Evolutionary conservation across 2,113 vertebrate genomes (phyloP).

Genomic region (Nesogale talazaci): DNA sequence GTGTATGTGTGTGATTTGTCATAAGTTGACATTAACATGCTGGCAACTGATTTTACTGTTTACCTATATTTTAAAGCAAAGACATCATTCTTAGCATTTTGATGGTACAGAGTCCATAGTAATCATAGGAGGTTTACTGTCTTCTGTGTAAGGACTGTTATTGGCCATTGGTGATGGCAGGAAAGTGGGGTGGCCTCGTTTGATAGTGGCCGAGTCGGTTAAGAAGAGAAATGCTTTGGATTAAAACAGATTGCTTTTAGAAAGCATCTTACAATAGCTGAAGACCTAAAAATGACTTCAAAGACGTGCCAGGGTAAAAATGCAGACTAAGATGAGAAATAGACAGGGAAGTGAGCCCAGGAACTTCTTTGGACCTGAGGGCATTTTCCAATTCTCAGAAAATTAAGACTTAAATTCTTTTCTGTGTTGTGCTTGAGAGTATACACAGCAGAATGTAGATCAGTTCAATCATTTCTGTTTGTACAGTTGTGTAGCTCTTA

Average conservation of each 20-base stretch:
- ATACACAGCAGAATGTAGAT: not conserved
- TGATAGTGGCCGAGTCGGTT: not conserved
- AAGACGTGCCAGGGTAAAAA: not conserved
- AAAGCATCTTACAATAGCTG: slow-evolving; percentile 21
- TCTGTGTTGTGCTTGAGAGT: not conserved
- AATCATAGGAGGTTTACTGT: not conserved
- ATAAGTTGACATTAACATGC: not conserved
- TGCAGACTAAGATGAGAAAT: not conserved
- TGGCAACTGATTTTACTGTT: not conserved
- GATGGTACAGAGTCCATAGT: not conserved
- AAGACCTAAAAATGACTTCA: not conserved
- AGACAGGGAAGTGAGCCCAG: not conserved
- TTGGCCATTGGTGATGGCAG: not conserved
- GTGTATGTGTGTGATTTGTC: too few relatives aligned
- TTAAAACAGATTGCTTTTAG: not conserved
- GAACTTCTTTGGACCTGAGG: not conserved
- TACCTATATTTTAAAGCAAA: not conserved
- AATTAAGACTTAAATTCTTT: not conserved
- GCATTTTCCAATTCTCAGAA: not conserved
- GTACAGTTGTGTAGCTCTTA: not conserved
- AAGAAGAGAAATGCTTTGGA: not conserved
- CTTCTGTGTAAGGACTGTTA: not conserved
- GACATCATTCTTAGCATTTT: not conserved
- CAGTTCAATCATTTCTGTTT: not conserved
- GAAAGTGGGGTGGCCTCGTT: not conserved